A percentile compares a stretch with the other conserved stretches of the same genome.
phyloP scores from a whole-genome alignment of 2,888 invertebrate species.

The Drosophila parthenogenetica region DNA sequence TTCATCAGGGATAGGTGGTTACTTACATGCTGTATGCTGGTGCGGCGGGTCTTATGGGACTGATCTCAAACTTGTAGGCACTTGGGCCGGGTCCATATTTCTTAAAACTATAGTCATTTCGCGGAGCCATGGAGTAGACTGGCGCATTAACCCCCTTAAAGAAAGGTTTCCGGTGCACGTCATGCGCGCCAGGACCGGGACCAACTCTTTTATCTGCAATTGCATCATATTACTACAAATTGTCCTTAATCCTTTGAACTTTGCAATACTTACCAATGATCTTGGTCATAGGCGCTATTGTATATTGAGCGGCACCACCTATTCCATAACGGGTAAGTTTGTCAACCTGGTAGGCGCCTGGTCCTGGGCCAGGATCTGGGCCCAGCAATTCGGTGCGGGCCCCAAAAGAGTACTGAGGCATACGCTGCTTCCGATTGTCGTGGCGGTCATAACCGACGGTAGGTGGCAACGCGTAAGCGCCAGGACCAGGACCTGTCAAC shows the following conservation, averaged over 20 bases:
- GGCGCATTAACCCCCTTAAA: constrained; percentile 82
- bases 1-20: not conserved
- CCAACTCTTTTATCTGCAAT: constrained; percentile 70
- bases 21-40: constrained; percentile 83
- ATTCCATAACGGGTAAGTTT: constrained; percentile 80
- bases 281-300: constrained; percentile 85
- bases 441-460: constrained; percentile 87
- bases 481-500: constrained; percentile 87
- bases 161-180: constrained; percentile 70
- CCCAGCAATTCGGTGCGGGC: constrained; percentile 48
- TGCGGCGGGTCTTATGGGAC: constrained; percentile 62
- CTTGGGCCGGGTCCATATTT: constrained; percentile 80
- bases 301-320: constrained; percentile 83
- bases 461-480: constrained; percentile 86
- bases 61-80: constrained; percentile 73
- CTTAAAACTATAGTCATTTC: constrained; percentile 66
- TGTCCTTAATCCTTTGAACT: not conserved
- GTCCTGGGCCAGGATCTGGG: constrained; percentile 78
- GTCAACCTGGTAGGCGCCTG: constrained; percentile 79
- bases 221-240: no score
- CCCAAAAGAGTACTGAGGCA: constrained; percentile 85
- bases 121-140: constrained; percentile 86
- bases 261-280: constrained; percentile 50
- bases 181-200: constrained; percentile 83
- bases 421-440: constrained; percentile 86